phyloP scores from a whole-genome alignment of 1,140 invertebrate species.

The Sitodiplosis mosellana region DNA sequence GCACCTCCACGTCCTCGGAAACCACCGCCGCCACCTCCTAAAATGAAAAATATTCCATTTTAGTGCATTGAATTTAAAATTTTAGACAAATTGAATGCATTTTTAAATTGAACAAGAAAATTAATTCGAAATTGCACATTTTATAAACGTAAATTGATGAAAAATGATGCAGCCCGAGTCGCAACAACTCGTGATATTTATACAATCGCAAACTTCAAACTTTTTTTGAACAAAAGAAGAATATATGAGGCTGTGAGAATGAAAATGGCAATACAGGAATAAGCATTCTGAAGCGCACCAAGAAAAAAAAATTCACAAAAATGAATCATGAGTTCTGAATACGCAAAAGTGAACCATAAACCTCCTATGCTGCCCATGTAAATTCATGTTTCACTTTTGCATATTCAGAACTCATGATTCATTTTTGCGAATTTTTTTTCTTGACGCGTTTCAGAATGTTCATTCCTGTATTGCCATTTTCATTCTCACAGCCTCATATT shows the following conservation, averaged over 20 bases:
- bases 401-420: not conserved
- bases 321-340: no score
- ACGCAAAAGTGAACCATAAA: no score
- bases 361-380: no score
- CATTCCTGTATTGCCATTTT: no score
- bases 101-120: not conserved
- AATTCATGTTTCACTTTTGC: no score
- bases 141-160: not conserved
- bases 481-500: no score
- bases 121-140: not conserved
- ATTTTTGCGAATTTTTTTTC: not conserved
- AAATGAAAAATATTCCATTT: not conserved
- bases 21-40: not conserved
- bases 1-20: constrained; percentile 11
- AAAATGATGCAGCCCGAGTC: not conserved
- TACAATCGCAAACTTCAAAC: not conserved
- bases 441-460: no score
- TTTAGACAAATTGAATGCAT: not conserved
- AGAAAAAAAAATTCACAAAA: no score
- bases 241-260: no score
- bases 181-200: not conserved
- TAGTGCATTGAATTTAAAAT: not conserved
- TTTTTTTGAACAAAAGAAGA: not conserved
- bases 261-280: no score
- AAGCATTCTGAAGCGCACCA: no score